Evolutionary conservation across 1,140 invertebrate species (phyloP).

Genomic region (Brachionus manjavacas): DNA sequence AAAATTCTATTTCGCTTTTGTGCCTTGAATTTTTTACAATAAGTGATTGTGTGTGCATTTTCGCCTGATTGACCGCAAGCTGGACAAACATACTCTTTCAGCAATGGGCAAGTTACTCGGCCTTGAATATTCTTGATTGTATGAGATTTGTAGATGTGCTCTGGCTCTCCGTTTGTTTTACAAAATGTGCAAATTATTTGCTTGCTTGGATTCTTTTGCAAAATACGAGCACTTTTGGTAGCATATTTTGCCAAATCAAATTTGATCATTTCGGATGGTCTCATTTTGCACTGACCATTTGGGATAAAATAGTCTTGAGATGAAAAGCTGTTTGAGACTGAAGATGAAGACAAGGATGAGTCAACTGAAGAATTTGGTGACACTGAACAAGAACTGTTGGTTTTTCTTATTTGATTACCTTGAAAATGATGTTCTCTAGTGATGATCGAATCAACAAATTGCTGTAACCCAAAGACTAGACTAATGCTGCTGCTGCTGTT

Average conservation of each 20-base stretch:
- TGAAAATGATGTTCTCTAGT: not conserved
- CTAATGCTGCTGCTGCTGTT: not conserved
- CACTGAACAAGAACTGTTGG: not conserved
- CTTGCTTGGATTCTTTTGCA: not conserved
- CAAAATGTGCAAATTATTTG: slow-evolving; percentile 65
- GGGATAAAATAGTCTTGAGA: not conserved
- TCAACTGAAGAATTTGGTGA: not conserved
- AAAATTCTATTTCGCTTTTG: not conserved
- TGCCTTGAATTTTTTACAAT: slow-evolving; percentile 64
- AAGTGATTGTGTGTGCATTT: slow-evolving; percentile 43
- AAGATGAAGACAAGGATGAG: not conserved
- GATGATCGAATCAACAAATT: not conserved
- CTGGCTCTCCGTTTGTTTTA: slow-evolving; percentile 67
- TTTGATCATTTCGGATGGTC: not conserved
- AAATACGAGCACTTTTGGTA: not conserved
- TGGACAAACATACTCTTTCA: slow-evolving; percentile 68
- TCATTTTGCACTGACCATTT: not conserved
- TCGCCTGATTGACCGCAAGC: slow-evolving; percentile 46
- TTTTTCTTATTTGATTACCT: too few species aligned
- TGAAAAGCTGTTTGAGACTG: not conserved
- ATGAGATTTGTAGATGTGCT: slow-evolving; percentile 64
- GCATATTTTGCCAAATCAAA: not conserved
- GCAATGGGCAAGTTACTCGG: slow-evolving; percentile 66
- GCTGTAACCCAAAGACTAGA: not conserved
- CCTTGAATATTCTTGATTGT: slow-evolving; percentile 64